These are phyloP conservation scores for Eupeodes corollae DNA, from an alignment of 1,140 invertebrate genomes.

Conservation along the genomic window DNA sequence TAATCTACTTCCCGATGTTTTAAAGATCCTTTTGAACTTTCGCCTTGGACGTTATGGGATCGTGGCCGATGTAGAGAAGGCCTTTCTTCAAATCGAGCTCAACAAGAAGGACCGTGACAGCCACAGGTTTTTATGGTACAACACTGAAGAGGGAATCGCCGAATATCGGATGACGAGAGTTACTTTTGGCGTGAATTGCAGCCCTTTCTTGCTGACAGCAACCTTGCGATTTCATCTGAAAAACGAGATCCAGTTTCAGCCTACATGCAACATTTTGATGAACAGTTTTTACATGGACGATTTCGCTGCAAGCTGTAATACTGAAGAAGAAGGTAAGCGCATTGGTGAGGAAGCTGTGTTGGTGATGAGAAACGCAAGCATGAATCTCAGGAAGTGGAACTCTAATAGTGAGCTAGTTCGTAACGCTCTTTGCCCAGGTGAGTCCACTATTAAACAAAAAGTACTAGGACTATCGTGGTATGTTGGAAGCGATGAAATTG, in stretches of 20 bases:
- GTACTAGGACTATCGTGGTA: constrained; percentile 1
- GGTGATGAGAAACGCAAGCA: not conserved
- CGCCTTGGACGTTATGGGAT: not conserved
- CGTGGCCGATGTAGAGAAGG: constrained; percentile 1
- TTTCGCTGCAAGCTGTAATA: not conserved
- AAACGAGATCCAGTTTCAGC: not conserved
- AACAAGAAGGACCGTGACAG: not conserved
- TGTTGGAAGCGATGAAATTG: not conserved
- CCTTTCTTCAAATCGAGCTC: not conserved
- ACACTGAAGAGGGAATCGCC: not conserved
- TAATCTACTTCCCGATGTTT: not conserved
- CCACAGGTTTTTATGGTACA: constrained; percentile 1
- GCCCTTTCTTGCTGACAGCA: not conserved
- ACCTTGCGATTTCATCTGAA: not conserved
- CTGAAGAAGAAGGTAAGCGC: not conserved
- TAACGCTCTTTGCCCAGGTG: no score
- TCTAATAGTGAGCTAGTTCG: no score
- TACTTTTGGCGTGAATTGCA: not conserved
- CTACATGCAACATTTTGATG: not conserved
- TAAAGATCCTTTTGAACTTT: not conserved
- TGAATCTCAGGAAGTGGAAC: constrained; percentile 3
- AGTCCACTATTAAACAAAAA: not conserved
- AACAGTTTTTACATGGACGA: constrained; percentile 2
- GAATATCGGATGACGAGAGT: constrained; percentile 3
- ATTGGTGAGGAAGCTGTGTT: not conserved